Evolutionary conservation across 2,888 invertebrate genomes (phyloP), one percentile per base, ranked within the genome.

Genomic region (Ceramica pisi): DNA sequence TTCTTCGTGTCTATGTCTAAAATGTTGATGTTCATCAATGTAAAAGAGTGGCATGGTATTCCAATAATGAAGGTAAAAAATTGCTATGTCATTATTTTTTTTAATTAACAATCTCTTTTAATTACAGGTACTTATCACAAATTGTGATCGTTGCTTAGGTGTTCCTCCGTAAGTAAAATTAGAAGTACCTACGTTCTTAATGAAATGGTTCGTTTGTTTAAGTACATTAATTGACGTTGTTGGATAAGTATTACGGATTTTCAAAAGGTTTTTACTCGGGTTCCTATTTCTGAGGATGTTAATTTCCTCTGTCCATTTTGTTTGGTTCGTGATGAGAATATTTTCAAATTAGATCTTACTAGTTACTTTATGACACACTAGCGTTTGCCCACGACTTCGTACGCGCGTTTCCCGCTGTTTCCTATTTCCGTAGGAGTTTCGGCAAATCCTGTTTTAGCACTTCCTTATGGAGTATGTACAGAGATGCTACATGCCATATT

Each of bases 81-180:
- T 16, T 41, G 35, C n/a, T 2, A 5, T 31, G 41, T 26, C 12
- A 61, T 69, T 59, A 31, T 31, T 31, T 31, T 31, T 31, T 31
- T 31, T 35, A 46, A 61, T 10, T 67, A 70, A 75, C 46, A 1
- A 31, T 23, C 0, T n/a, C 12, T 71, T 80, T 55, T 78, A 10
- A 71, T 80, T 78, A 6, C 82, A 80, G 82, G 80, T 80, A 80
- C 56, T 63, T 50, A 14, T 78, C 46, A 23, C 10, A 69, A 60
- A 68, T 78, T 69, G 46, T 19, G 16, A n/a, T 12, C 44, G 16
- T 23, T 21, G 19, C 48, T 23, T 10, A 19, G 21, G n/a, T 23
- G 41, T 10, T 19, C 1, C 6, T 35, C 0, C 23, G 65, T 66
- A 53, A 73, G 73, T 80, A 38, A 16, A 53, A 38, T 48, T 53